These are phyloP conservation scores for Epistrophella euchroma DNA, from an alignment of 2,888 invertebrate species.

Conservation along the genomic window DNA sequence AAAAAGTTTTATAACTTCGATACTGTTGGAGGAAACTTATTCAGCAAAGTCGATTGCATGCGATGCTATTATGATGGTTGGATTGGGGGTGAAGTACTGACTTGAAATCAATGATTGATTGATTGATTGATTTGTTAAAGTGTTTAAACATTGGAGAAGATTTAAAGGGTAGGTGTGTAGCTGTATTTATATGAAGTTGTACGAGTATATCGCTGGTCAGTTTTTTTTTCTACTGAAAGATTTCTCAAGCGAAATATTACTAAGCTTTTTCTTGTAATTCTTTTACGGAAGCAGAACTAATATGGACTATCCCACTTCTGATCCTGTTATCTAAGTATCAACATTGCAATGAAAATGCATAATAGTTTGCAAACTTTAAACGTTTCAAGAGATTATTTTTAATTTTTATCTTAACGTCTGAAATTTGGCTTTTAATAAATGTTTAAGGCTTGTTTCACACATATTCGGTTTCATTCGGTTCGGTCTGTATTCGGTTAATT, in stretches of 20 bases:
- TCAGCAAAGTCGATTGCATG: constrained; percentile 9
- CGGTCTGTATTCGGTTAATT: too few relatives aligned
- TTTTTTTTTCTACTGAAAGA: background rate
- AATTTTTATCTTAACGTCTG: too few relatives aligned
- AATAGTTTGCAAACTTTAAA: too few relatives aligned
- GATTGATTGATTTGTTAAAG: constrained; percentile 60
- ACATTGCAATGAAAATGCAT: too few relatives aligned
- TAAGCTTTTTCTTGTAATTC: background rate
- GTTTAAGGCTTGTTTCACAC: too few relatives aligned
- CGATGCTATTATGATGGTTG: background rate
- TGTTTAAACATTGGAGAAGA: constrained; percentile 34
- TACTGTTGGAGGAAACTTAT: constrained; percentile 19
- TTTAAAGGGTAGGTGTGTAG: background rate
- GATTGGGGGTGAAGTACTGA: constrained; percentile 31
- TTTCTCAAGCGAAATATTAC: background rate
- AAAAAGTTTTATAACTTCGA: constrained; percentile 40
- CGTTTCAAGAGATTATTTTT: too few relatives aligned
- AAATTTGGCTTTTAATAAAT: too few relatives aligned
- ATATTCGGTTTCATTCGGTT: too few relatives aligned
- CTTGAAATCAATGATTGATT: constrained; percentile 41
- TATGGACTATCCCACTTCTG: background rate
- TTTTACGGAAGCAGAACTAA: background rate
- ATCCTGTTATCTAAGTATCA: background rate
- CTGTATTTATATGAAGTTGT: background rate
- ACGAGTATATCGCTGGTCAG: background rate